phyloP scores from a whole-genome alignment of 2,113 vertebrate species.

The Hiodon tergisus region DNA sequence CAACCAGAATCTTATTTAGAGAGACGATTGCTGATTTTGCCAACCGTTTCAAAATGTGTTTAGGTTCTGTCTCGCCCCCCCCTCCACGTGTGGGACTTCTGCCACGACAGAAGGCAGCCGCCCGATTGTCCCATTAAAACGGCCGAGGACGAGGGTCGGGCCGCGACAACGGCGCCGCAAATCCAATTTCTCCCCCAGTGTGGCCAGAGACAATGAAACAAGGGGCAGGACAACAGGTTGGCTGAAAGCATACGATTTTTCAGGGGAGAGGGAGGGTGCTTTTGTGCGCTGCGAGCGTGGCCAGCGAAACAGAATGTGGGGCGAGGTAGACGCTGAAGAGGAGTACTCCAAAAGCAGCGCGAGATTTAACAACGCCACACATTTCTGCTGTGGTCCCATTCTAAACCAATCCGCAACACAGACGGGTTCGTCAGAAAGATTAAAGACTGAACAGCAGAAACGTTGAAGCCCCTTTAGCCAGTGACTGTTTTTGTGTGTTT shows the following conservation, averaged over 20 bases:
- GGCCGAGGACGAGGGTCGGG: neutral
- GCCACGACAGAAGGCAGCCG: neutral
- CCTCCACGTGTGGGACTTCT: neutral
- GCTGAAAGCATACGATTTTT: neutral
- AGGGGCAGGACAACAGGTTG: slow-evolving; percentile 13
- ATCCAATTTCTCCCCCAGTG: slow-evolving; percentile 18
- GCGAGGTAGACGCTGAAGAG: neutral
- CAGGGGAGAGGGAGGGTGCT: neutral
- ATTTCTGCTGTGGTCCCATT: too few relatives aligned
- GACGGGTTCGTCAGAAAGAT: too few relatives aligned
- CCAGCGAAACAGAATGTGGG: neutral
- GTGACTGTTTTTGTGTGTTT: too few relatives aligned
- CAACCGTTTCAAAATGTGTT: neutral
- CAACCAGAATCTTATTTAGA: neutral
- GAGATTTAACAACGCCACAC: too few relatives aligned
- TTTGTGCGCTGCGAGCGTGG: neutral
- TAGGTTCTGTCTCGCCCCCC: neutral
- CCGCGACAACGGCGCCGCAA: neutral
- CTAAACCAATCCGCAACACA: too few relatives aligned
- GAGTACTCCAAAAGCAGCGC: neutral
- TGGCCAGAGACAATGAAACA: slow-evolving; percentile 38
- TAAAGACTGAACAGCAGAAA: too few relatives aligned
- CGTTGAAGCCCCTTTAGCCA: too few relatives aligned
- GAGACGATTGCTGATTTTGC: neutral
- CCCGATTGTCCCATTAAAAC: neutral